Evolutionary conservation across 2,888 invertebrate species (phyloP), one percentile per base, ranked within the genome.

Genomic region (Mimumesa dahlbomi): DNA sequence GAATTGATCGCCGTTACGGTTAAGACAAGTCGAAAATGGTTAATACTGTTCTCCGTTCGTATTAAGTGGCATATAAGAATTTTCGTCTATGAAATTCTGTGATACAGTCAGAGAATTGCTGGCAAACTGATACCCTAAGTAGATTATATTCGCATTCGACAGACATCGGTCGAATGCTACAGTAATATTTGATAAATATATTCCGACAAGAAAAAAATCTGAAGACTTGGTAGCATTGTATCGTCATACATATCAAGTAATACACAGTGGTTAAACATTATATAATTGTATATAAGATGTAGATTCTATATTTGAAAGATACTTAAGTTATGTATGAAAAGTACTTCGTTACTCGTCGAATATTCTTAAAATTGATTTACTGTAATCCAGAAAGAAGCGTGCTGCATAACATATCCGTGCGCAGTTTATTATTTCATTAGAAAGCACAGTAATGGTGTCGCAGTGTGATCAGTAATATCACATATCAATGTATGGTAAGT

Each of bases 101-200:
- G 68, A 69, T 69, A 67, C 43, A 4, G 21, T 48, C n/a, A n/a
- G 21, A 2, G 16, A 68, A 13, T 53, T 48, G 67, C 45, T 45
- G 46, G 53, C 46, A 36, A 36, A 36, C 52, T 59, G 36, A 48
- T 42, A 43, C 43, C n/a, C 6, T 58, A 59, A 59, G 29, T 68
- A 65, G 31, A 50, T n/a, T n/a, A 66, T 29, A 34, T 53, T 19
- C 19, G 7, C n/a, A 21, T 34, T 36, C n/a, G 16, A 21, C 25
- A 53, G 14, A 40, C 21, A 21, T 14, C n/a, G 3, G n/a, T n/a
- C n/a, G 9, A 34, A 34, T 34, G n/a, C n/a, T 34, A 9, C 11
- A 34, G n/a, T 4, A 34, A 34, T 34, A 34, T 9, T 34, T n/a
- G n/a, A n/a, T 4, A 34, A 34, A 34, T 34, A 34, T 34, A n/a